Evolutionary conservation across 2,888 invertebrate genomes (phyloP), one percentile per base, ranked within the genome.

Genomic region (Lasioglossum morio): DNA sequence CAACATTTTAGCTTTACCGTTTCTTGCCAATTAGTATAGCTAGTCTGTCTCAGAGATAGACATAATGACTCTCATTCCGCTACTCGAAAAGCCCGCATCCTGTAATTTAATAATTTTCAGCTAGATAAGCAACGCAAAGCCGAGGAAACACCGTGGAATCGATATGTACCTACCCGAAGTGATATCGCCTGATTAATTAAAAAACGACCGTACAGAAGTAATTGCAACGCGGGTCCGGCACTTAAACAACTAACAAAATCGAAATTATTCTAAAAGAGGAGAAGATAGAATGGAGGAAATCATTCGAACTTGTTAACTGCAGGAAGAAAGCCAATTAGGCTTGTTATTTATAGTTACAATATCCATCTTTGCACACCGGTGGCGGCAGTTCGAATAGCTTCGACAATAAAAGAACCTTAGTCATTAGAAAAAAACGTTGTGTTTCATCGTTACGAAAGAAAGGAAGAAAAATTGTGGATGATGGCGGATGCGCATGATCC

Each of bases 261-360:
- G 63, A 34, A 34, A 63, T 63, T 63, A 30, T 19, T 16, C 30
- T 8, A 34, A 63, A 63, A 19, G 2, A 19, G 30, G 8, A 30
- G 63, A 30, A 8, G 46, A 30, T 30, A 63, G 63, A 19, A 63
- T 63, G 30, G 30, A 63, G 63, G 63, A 63, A 63, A 34, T 63
- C 63, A 34, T 63, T 63, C 63, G 63, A 63, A 63, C 63, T 34
- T 19, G 63, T 34, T 63, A 63, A 30, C 63, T 30, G 3, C 63
- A 63, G 63, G 63, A 63, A 63, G 63, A 63, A 63, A 63, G 30
- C 30, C 34, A 63, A 63, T 63, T 63, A 63, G 30, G 63, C 8
- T 8, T 30, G 63, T 16, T 63, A 63, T 34, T 63, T 63, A 63
- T 63, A 63, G 63, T 30, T 63, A 30, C 8, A 30, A 63, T 63